Percentiles rank a stretch among this genome's conserved stretches.
phyloP scores from a whole-genome alignment of 1,140 invertebrate genomes.

The Solenopsis fugax region DNA sequence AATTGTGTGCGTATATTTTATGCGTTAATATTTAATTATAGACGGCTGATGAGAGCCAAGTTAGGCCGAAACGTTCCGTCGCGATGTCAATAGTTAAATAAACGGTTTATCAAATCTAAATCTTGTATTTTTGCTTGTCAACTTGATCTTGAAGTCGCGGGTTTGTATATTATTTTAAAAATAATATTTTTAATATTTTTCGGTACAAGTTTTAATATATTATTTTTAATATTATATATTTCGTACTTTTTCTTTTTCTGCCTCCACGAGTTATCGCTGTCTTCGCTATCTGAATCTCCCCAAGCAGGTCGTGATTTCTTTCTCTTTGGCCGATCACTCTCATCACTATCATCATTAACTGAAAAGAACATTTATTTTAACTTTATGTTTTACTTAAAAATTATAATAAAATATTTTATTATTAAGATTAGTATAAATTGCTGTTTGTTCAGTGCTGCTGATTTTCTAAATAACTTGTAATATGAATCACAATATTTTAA shows the following conservation, averaged over 20 bases:
- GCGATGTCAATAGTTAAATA: too few species aligned
- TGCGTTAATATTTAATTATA: too few species aligned
- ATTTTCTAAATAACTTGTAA: neutral
- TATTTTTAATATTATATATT: conserved; percentile 42
- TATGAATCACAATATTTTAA: neutral
- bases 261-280: conserved; percentile 88
- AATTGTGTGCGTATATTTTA: too few species aligned
- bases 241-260: conserved; percentile 85
- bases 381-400: neutral
- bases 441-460: too few species aligned
- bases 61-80: too few species aligned
- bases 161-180: too few species aligned
- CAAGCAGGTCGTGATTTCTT: conserved; percentile 87
- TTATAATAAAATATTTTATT: neutral
- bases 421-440: neutral
- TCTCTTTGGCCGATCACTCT: conserved; percentile 87
- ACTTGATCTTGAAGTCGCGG: too few species aligned
- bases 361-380: conserved; percentile 57
- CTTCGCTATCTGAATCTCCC: conserved; percentile 87
- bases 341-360: conserved; percentile 88
- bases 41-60: too few species aligned
- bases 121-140: too few species aligned
- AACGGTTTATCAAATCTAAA: too few species aligned
- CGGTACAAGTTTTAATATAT: neutral
- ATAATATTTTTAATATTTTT: neutral